Base-by-base conservation (phyloP, 2,797 vertebrate species). In the Coilia nasus region DNA sequence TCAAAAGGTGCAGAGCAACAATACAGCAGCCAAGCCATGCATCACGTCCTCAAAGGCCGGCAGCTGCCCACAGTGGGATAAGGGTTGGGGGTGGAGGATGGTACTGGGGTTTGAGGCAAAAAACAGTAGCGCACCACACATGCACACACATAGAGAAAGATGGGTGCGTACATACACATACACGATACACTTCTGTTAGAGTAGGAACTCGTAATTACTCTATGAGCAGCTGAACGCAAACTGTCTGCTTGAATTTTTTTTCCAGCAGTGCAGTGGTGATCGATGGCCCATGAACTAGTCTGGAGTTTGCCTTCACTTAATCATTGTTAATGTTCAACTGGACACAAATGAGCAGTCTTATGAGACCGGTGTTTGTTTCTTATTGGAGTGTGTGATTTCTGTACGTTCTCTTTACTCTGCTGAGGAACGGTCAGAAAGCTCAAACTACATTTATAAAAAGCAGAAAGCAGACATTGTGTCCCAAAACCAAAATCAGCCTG, bases 391-490 rank as follows among this genome's bases (percentile, higher is more conserved):
- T 81, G 9, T 87, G 86, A 91, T 84, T 78, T 64, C 86, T 86
- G 50, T 56, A 87, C 85, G 85, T 88, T 81, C 88, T 17, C 64
- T 35, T 87, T 90, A 86, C 86, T 91, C 64, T 87, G 83, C 23
- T 82, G 91, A 92, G 87, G 91, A 92, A 90, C 83, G 86, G 86
- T 94, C 89, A 93, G 92, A 94, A 95, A 96, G 94, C 92, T 96
- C 96, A 96, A 95, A 96, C 97, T 96, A 96, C 95, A 94, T 92
- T 94, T 93, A 94, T 96, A 97, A 96, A 96, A 94, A 94, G 93
- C 93, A 95, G 31, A 94, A n/a, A n/a, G n/a, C n/a, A n/a, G n/a
- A n/a, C n/a, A n/a, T n/a, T n/a, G n/a, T n/a, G n/a, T n/a, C 35
- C 7, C 6, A 41, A n/a, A 78, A 19, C 2, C 19, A 17, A 78